Evolutionary conservation across 2,113 vertebrate species (phyloP), one percentile per base, ranked within the genome.

Genomic region (Corydoras maculifer): DNA sequence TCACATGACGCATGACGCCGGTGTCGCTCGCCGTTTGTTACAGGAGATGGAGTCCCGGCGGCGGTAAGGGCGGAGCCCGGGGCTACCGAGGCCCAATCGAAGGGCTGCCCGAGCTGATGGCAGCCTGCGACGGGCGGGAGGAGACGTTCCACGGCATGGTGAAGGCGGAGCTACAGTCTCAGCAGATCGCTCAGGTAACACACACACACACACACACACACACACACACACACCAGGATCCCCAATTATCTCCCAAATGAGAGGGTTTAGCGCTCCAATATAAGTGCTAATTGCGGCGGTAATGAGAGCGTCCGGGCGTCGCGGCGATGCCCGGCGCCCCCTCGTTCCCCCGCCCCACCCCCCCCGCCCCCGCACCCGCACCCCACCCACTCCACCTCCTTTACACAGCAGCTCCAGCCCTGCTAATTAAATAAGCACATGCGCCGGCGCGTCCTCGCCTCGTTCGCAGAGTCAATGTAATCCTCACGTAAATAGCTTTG

Each of bases 341-440:
- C 90, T 86, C 88, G 4, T 43, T 43, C 35, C 7, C 92, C 94
- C 92, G 90, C 90, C 91, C 89, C 73, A 63, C 77, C 65, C 54
- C 62, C 76, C 18, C 88, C 90, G 91, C 90, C 90, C 90, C 82
- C 90, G 85, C 88, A 0, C 92, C 94, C 92, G 90, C 90, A 91
- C 89, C 89, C 89, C 83, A 81, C 55, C 75, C 50, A 15, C 49
- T 71, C 60, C 73, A 65, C 77, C 65, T 48, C 62, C 76, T 25
- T 25, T 25, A 25, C 18, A 62, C 72, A 75, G 66, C 73, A 80
- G 91, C 90, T 92, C 90, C 88, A 86, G 90, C 86, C 80, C 73
- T 90, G 90, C 90, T 98, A 97, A 99, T 97, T 96, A 95, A 98
- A 96, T 96, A 95, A 98, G 95, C 92, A 93, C 94, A 98, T 99